Conservation (phyloP, 2,113 vertebrate species). For the Nannobrachium achirus region DNA sequence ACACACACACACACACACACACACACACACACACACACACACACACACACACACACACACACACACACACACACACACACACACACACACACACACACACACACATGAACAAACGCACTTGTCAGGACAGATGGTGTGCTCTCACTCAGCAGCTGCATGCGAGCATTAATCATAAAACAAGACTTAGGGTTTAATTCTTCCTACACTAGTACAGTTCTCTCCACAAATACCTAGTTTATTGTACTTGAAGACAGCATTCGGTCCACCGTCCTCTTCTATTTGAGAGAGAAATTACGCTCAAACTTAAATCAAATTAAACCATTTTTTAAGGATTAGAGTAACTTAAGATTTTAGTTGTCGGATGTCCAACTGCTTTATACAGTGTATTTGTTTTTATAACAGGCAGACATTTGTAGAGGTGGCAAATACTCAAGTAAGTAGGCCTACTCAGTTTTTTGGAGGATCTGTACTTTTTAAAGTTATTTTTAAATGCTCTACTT, state of each 20-base stretch:
- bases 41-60: constrained; percentile 2
- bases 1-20: constrained; percentile 6
- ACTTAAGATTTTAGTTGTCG: too few relatives aligned
- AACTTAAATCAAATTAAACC: too few relatives aligned
- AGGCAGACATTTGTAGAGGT: too few relatives aligned
- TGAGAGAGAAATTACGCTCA: too few relatives aligned
- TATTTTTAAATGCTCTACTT: too few relatives aligned
- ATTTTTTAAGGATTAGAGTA: too few relatives aligned
- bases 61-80: constrained; percentile 12
- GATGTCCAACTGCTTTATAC: too few relatives aligned
- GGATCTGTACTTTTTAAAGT: too few relatives aligned
- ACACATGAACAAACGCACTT: not conserved
- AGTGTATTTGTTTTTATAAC: too few relatives aligned
- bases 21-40: not conserved
- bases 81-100: not conserved
- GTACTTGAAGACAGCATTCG: constrained; percentile 1
- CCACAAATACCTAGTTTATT: constrained; percentile 20
- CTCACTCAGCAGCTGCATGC: constrained; percentile 73
- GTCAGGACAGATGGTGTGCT: constrained; percentile 70
- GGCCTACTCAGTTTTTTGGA: too few relatives aligned
- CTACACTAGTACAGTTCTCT: constrained; percentile 31
- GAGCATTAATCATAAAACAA: constrained; percentile 73
- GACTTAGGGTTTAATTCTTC: constrained; percentile 67
- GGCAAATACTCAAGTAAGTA: too few relatives aligned
- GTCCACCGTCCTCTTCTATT: not conserved